Evolutionary conservation across 2,888 invertebrate species (phyloP).

Genomic region (Zygothrica quintamaculata): DNA sequence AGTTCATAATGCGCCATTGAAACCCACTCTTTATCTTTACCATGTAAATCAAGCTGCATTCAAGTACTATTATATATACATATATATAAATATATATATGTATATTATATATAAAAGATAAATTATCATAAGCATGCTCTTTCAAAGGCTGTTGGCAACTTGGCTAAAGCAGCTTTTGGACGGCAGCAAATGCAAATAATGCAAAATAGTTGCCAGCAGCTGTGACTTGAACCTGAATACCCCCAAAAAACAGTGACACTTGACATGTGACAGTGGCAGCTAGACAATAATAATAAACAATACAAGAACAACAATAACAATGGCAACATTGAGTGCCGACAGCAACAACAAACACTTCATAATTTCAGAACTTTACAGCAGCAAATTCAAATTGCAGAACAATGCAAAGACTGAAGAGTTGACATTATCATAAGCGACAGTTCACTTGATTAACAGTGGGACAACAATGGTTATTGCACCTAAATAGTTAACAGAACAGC

Average conservation of each 20-base stretch:
- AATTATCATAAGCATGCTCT: slow-evolving; percentile 67
- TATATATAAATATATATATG: slow-evolving; percentile 14
- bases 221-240: slow-evolving; percentile 33
- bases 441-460: slow-evolving; percentile 33
- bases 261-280: slow-evolving; percentile 69
- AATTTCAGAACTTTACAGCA: slow-evolving; percentile 31
- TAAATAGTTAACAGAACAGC: not conserved
- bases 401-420: not conserved
- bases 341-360: slow-evolving; percentile 35
- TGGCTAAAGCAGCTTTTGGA: slow-evolving; percentile 24
- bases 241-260: slow-evolving; percentile 63
- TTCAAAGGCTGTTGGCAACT: slow-evolving; percentile 48
- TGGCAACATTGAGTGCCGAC: slow-evolving; percentile 12
- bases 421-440: not conserved
- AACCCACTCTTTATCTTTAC: slow-evolving; percentile 21
- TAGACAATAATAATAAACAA: slow-evolving; percentile 58
- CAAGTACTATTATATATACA: slow-evolving; percentile 5
- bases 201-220: slow-evolving; percentile 66
- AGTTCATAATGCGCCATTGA: slow-evolving; percentile 36
- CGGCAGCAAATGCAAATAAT: slow-evolving; percentile 52
- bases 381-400: slow-evolving; percentile 12
- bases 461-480: not conserved
- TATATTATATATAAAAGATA: slow-evolving; percentile 13
- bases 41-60: slow-evolving; percentile 49
- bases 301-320: slow-evolving; percentile 5